Conservation (phyloP, 2,888 invertebrate species). For the Tenthredo livida region DNA sequence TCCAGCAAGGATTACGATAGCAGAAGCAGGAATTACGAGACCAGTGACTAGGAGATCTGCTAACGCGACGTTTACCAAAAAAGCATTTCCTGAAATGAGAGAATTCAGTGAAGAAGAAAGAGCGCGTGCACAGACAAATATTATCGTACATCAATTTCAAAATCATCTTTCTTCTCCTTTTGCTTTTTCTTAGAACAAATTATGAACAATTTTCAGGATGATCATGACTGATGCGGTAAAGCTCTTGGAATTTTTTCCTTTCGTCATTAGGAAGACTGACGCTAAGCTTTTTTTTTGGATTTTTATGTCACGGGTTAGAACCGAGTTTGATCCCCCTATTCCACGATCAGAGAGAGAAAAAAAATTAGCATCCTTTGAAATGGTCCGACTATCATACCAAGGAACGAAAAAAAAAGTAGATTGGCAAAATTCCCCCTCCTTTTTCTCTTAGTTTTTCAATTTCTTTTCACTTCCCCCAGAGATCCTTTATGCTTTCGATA, state of each 20-base stretch:
- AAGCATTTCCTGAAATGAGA: conserved; percentile 82
- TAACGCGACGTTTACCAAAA: conserved; percentile 85
- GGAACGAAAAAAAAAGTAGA: background rate
- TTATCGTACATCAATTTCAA: background rate
- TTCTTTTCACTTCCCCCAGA: background rate
- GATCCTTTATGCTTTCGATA: background rate
- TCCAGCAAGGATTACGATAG: conserved; percentile 85
- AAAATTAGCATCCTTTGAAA: background rate
- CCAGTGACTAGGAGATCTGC: conserved; percentile 87
- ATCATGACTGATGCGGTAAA: background rate
- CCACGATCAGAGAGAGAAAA: background rate
- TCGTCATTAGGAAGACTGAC: background rate
- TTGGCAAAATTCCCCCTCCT: background rate
- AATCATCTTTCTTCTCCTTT: background rate
- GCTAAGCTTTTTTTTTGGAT: background rate
- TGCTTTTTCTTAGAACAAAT: background rate
- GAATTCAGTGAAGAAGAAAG: conserved; percentile 15
- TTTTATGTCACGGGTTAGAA: background rate
- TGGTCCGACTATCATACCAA: background rate
- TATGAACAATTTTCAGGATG: background rate
- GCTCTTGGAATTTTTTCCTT: background rate
- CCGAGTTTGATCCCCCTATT: background rate
- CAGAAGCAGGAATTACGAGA: conserved; percentile 85
- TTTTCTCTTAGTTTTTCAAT: background rate
- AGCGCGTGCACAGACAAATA: background rate